phyloP scores from a whole-genome alignment of 37 sponge, comb jelly and placozoan species.

The Theonella swinhoei region DNA sequence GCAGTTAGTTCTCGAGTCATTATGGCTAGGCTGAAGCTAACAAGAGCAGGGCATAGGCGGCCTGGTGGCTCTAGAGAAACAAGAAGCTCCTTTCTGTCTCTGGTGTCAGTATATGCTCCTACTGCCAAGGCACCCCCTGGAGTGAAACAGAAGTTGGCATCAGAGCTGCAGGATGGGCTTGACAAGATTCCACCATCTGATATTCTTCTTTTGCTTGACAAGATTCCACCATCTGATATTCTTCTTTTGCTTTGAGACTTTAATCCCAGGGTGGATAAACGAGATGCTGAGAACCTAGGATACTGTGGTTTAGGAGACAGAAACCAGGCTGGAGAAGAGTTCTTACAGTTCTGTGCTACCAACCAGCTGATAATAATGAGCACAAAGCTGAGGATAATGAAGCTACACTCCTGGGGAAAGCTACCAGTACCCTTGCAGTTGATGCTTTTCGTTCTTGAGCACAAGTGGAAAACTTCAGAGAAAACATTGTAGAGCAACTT shows the following conservation, averaged over 20 bases:
- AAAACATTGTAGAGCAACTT: no score
- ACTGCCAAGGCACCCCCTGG: conserved; percentile 41
- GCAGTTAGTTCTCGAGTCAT: conserved; percentile 45
- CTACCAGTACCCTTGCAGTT: no score
- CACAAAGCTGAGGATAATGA: conserved; percentile 47
- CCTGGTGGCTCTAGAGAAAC: conserved; percentile 26
- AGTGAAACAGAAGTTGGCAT: conserved; percentile 8
- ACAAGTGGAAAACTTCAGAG: no score
- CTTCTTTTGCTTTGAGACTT: conserved; percentile 45
- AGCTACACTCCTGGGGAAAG: no score
- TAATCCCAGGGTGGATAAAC: conserved; percentile 25
- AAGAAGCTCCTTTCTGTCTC: not conserved
- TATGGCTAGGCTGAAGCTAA: conserved; percentile 32
- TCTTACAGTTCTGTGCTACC: conserved; percentile 43
- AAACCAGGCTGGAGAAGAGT: conserved; percentile 40
- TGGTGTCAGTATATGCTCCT: conserved; percentile 49
- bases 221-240: no score
- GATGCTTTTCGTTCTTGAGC: no score
- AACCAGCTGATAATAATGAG: conserved; percentile 54
- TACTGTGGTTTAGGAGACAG: conserved; percentile 34
- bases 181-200: conserved; percentile 9
- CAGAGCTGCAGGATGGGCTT: conserved; percentile 15
- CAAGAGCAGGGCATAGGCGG: not conserved
- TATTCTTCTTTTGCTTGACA: no score
- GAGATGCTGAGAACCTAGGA: conserved; percentile 5